Conservation (phyloP, 37 sponge, comb jelly and placozoan genomes). For the Dysidea cf. avara region DNA sequence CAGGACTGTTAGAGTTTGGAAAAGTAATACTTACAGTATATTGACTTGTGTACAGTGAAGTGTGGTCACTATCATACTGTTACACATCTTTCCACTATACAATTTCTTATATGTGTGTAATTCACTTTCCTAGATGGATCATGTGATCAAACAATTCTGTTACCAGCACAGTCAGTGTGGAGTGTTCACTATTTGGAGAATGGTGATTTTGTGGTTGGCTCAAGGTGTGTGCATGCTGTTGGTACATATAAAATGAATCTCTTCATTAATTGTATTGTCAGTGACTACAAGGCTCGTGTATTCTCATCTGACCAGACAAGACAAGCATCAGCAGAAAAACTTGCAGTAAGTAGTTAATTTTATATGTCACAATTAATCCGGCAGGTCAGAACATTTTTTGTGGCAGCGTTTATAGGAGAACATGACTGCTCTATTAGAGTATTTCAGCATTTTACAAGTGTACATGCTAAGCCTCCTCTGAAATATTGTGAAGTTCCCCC, state of each 20-base stretch:
- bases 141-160: conserved; percentile 52
- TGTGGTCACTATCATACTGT: not conserved
- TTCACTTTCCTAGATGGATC: conserved; percentile 22
- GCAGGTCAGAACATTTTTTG: too few relatives aligned
- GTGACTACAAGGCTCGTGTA: conserved; percentile 65
- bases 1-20: conserved; percentile 71
- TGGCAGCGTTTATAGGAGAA: too few relatives aligned
- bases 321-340: conserved; percentile 41
- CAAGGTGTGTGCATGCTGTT: conserved; percentile 51
- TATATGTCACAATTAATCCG: too few relatives aligned
- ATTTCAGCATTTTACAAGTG: too few relatives aligned
- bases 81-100: too few relatives aligned
- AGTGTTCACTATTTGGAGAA: conserved; percentile 51
- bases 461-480: too few relatives aligned
- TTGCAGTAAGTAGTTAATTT: conserved; percentile 60
- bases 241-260: not conserved
- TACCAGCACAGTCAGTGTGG: conserved; percentile 78
- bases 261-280: not conserved
- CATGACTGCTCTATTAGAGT: too few relatives aligned
- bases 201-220: conserved; percentile 71
- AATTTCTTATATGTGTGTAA: not conserved
- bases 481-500: too few relatives aligned
- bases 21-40: conserved; percentile 41
- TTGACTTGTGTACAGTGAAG: not conserved
- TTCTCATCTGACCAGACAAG: conserved; percentile 46